Conservation (phyloP, 2,113 vertebrate genomes). For the Larimichthys polyactis region DNA sequence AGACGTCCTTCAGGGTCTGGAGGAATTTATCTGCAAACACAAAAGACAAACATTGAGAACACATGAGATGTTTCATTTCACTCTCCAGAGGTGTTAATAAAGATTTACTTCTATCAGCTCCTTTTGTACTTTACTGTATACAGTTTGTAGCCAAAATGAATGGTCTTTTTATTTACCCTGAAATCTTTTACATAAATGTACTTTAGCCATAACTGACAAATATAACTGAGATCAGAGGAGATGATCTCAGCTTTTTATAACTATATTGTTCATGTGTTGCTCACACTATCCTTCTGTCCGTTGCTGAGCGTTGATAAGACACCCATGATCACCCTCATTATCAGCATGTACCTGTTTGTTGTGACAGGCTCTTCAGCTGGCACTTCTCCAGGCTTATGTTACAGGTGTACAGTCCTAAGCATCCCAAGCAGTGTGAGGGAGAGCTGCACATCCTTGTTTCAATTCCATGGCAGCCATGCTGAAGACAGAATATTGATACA, state of each 20-base stretch:
- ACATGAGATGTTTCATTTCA: not conserved
- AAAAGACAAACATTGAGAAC: not conserved
- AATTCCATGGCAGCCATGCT: not conserved
- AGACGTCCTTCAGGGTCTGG: not conserved
- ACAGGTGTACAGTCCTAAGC: conserved; percentile 13
- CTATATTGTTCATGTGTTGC: too few relatives aligned
- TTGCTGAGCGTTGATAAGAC: not conserved
- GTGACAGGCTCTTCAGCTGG: conserved; percentile 14
- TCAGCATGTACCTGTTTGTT: conserved; percentile 7
- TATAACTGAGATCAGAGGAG: not conserved
- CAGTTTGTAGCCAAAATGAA: too few relatives aligned
- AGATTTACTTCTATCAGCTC: not conserved
- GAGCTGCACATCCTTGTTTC: not conserved
- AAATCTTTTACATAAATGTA: not conserved
- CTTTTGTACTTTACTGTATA: not conserved
- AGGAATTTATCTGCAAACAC: conserved; percentile 9
- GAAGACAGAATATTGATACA: not conserved
- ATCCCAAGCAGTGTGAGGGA: not conserved
- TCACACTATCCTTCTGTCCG: too few relatives aligned
- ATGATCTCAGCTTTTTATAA: not conserved
- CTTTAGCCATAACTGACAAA: not conserved
- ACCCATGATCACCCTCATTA: not conserved
- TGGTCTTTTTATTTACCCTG: not conserved
- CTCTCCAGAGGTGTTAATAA: not conserved
- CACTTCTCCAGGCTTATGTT: not conserved